A percentile compares a stretch with the other conserved stretches of the same genome.
phyloP scores from a whole-genome alignment of 1,140 invertebrate genomes.

The Platyura marginata region DNA sequence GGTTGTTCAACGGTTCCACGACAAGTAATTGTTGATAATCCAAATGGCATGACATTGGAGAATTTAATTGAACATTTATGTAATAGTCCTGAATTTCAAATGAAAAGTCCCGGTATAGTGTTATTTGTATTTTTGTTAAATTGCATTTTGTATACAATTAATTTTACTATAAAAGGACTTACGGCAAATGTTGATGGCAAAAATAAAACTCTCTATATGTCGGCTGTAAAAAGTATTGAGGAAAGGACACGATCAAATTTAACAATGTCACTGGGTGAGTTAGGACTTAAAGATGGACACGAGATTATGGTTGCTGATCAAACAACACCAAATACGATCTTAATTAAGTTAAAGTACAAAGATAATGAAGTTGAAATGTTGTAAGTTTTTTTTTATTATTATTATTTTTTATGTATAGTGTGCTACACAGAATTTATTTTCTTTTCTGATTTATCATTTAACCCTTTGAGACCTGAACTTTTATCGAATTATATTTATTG shows the following conservation, averaged over 20 bases:
- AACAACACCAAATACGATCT: constrained; percentile 67
- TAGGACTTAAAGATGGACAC: constrained; percentile 63
- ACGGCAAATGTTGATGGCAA: constrained; percentile 64
- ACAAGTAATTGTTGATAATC: constrained; percentile 46
- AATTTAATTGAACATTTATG: constrained; percentile 65
- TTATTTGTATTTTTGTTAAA: constrained; percentile 4
- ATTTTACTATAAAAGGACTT: no score
- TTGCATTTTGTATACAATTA: constrained; percentile 6
- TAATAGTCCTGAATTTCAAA: constrained; percentile 56
- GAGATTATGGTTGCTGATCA: constrained; percentile 78
- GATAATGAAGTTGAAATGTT: constrained; percentile 32
- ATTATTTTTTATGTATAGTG: no score
- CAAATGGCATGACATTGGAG: constrained; percentile 51
- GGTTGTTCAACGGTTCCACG: constrained; percentile 67
- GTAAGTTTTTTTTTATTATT: no score
- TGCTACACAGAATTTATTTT: no score
- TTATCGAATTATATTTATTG: no score
- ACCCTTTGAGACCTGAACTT: no score
- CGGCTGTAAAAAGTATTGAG: constrained; percentile 75
- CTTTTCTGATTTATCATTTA: no score
- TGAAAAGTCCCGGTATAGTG: constrained; percentile 55
- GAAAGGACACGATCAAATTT: constrained; percentile 71
- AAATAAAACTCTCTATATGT: constrained; percentile 85
- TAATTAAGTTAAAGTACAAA: constrained; percentile 42
- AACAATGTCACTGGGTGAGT: constrained; percentile 64